Evolutionary conservation across 2,113 vertebrate species (phyloP).

Genomic region (Pyxicephalus adspersus): DNA sequence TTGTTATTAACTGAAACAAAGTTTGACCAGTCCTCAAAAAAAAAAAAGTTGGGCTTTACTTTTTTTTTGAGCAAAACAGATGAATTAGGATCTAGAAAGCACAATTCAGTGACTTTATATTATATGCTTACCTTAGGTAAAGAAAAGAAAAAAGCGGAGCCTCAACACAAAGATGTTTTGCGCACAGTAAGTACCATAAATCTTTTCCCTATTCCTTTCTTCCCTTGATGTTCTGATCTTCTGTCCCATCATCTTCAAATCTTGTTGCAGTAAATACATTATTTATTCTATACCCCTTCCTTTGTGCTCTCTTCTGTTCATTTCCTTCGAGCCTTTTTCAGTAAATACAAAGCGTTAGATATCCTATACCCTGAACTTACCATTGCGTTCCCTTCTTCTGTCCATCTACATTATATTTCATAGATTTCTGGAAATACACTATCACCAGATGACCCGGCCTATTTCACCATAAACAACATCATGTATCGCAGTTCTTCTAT

Average conservation of each 20-base stretch:
- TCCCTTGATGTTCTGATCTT: not conserved
- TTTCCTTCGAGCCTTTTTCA: too few species aligned
- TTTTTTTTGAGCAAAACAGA: not conserved
- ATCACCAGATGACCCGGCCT: slow-evolving; percentile 42
- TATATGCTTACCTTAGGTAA: not conserved
- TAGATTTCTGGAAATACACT: slow-evolving; percentile 36
- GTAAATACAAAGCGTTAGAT: too few species aligned
- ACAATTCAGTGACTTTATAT: not conserved
- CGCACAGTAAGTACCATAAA: slow-evolving; percentile 2
- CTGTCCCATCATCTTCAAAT: too few species aligned
- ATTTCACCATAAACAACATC: slow-evolving; percentile 46
- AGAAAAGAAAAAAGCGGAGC: not conserved
- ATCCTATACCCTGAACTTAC: not conserved
- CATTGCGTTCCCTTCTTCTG: not conserved
- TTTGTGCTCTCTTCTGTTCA: not conserved
- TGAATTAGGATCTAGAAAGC: not conserved
- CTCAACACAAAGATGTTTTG: not conserved
- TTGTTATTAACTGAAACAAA: too few species aligned
- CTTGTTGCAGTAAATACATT: too few species aligned
- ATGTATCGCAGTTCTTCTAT: slow-evolving; percentile 49
- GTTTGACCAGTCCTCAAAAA: too few species aligned
- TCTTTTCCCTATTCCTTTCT: not conserved
- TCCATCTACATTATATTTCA: not conserved
- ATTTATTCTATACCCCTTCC: not conserved
- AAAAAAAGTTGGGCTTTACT: not conserved